Evolutionary conservation across 2,888 invertebrate genomes (phyloP), one percentile per base, ranked within the genome.

Genomic region (Congeria kusceri): DNA sequence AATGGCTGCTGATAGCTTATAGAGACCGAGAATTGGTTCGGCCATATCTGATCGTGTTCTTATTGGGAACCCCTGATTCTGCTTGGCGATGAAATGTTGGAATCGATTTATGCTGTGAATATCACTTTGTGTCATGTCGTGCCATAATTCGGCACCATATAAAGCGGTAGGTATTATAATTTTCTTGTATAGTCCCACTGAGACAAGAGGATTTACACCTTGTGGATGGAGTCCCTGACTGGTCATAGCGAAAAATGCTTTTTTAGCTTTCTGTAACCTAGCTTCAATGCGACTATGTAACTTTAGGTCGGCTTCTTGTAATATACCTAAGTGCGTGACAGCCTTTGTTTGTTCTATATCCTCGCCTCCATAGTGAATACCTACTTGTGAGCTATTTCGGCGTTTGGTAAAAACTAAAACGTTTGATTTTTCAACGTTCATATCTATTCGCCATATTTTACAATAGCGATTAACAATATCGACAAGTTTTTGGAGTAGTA

Each of bases 81-180:
- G 29, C 27, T 70, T 70, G 13, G 39, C 70, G 25, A 70, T 39
- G 25, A 25, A 62, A 62, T 70, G 70, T 49, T 70, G 70, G 15
- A 49, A 56, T 18, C n/a, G 57, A 53, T 62, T 62, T 23, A 70
- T 23, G 7, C 1, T 23, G 4, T 4, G 29, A 15, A 32, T 23
- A 13, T 70, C 70, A 1, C 3, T 20, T 13, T 46, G 13, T n/a
- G 63, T 44, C 11, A 71, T 18, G 23, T 58, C 25, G 20, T 64
- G 56, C 71, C 71, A 71, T 5, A 71, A 28, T 46, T 71, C 71
- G n/a, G 47, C 57, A 1, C 71, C 71, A 20, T 71, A 71, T 27
- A 57, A 39, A 13, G 44, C 57, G 3, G 53, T 62, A 7, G 53
- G 70, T 11, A 53, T 9, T 29, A 62, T 56, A 27, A 62, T 49